These are phyloP conservation scores for Isoperla grammatica DNA, from an alignment of 2,888 invertebrate genomes.

Conservation along the genomic window DNA sequence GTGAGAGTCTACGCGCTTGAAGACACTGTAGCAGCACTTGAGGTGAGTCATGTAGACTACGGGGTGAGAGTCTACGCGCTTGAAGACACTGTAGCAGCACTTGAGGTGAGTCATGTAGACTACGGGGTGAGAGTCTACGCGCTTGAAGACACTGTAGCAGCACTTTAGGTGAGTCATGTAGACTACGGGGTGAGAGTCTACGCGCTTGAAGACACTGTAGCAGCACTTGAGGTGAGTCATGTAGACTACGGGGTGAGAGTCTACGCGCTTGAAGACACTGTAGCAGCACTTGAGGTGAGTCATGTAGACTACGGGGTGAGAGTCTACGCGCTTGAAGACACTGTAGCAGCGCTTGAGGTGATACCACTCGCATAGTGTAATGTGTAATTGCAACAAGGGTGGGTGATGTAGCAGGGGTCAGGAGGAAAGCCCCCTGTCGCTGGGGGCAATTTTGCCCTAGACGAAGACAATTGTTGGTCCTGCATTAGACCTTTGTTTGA, in stretches of 20 bases:
- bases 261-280: slow-evolving; percentile 90
- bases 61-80: too few species aligned
- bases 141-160: too few species aligned
- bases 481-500: too few species aligned
- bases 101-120: neutral
- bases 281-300: slow-evolving; percentile 82
- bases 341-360: slow-evolving; percentile 83
- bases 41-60: slow-evolving; percentile 67
- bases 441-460: too few species aligned
- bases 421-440: too few species aligned
- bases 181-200: slow-evolving; percentile 84
- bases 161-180: too few species aligned
- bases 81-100: neutral
- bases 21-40: slow-evolving; percentile 86
- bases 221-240: slow-evolving; percentile 74
- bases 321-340: slow-evolving; percentile 90
- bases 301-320: slow-evolving; percentile 69
- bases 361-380: too few species aligned
- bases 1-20: slow-evolving; percentile 89
- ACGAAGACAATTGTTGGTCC: too few species aligned
- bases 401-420: too few species aligned
- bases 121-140: neutral
- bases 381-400: too few species aligned
- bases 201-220: slow-evolving; percentile 88
- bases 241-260: slow-evolving; percentile 77